A percentile compares a stretch with the other conserved stretches of the same genome.
Conservation (phyloP, 2,888 invertebrate genomes). For the Bellardia bayeri region DNA sequence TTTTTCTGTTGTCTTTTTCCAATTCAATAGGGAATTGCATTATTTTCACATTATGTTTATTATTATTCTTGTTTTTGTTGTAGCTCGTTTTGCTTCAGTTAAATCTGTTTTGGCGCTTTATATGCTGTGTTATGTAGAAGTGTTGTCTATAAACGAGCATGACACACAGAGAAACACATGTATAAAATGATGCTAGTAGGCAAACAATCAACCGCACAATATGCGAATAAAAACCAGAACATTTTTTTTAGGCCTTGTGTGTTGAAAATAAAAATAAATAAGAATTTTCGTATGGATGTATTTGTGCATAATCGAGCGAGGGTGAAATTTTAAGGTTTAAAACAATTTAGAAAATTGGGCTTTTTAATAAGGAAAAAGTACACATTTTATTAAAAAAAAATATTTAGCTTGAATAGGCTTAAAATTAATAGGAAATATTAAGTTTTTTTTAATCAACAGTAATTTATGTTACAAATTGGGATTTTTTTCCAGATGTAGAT, state of each 20-base stretch:
- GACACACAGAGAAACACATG: not conserved
- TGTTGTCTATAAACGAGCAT: not conserved
- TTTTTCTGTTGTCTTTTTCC: not conserved
- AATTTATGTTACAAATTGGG: too few species aligned
- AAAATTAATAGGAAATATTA: too few species aligned
- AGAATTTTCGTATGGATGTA: not conserved
- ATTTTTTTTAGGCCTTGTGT: slow-evolving; percentile 1
- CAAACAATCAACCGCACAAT: not conserved
- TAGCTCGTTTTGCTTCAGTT: not conserved
- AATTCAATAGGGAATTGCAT: slow-evolving; percentile 60
- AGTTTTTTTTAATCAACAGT: too few species aligned
- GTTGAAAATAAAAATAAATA: not conserved
- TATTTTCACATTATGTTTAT: slow-evolving; percentile 57
- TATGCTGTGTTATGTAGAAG: not conserved
- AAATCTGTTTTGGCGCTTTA: slow-evolving; percentile 47
- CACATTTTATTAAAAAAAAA: too few species aligned
- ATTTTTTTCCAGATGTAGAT: too few species aligned
- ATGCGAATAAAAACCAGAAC: not conserved
- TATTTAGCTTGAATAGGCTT: too few species aligned
- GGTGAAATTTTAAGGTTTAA: not conserved
- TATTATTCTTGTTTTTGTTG: slow-evolving; percentile 14
- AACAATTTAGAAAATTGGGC: not conserved
- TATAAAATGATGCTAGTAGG: slow-evolving; percentile 7
- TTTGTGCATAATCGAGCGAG: not conserved
- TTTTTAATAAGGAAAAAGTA: too few species aligned